Evolutionary conservation across 2,113 vertebrate genomes (phyloP).

Genomic region (Triplophysa tibetana): DNA sequence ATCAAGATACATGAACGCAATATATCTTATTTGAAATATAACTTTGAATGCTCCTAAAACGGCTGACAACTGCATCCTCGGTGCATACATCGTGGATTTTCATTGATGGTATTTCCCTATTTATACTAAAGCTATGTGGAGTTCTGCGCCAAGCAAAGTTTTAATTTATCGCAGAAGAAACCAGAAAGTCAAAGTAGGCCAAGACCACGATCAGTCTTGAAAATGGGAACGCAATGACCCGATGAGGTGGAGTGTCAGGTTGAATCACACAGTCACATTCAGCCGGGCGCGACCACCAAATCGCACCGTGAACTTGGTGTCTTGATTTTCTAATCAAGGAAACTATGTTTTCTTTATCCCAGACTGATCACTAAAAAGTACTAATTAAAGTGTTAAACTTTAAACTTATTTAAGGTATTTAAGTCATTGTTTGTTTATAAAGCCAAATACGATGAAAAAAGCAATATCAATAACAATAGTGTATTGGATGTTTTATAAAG

Average conservation of each 20-base stretch:
- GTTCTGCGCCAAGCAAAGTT: conserved; percentile 49
- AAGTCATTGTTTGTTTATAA: not conserved
- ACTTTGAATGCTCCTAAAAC: not conserved
- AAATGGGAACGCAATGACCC: conserved; percentile 67
- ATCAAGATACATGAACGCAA: not conserved
- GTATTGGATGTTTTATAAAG: too few species aligned
- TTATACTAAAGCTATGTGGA: conserved; percentile 26
- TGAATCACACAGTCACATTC: conserved; percentile 66
- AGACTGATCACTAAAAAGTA: not conserved
- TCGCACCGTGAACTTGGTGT: conserved; percentile 46
- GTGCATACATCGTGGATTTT: conserved; percentile 3
- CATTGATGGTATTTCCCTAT: not conserved
- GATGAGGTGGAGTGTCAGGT: conserved; percentile 71
- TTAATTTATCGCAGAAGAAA: conserved; percentile 58
- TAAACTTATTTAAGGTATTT: not conserved
- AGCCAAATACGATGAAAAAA: not conserved
- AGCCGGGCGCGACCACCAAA: conserved; percentile 42
- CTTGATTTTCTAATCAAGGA: not conserved
- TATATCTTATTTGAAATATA: not conserved
- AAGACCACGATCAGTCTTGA: conserved; percentile 62
- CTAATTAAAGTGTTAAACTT: not conserved
- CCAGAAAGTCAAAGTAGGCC: conserved; percentile 65
- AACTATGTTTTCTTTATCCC: not conserved
- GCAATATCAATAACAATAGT: not conserved
- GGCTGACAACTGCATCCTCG: not conserved